Percentiles rank a stretch among this genome's conserved stretches.
Evolutionary conservation across 1,140 invertebrate species (phyloP).

Genomic region (Pentalonia nigronervosa): DNA sequence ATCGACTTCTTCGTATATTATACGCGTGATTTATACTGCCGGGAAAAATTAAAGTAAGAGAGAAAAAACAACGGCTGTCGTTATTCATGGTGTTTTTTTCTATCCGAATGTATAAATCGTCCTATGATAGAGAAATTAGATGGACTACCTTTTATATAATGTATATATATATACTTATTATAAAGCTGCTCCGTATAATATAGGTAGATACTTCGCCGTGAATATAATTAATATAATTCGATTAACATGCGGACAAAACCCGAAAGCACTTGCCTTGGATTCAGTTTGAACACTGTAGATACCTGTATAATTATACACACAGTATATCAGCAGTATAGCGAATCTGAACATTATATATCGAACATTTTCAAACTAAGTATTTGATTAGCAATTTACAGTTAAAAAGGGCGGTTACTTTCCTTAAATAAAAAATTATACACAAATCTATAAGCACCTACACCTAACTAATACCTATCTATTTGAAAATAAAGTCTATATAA

Average conservation of each 20-base stretch:
- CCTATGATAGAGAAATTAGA: slow-evolving; percentile 21
- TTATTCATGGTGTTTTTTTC: neutral
- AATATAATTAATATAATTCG: neutral
- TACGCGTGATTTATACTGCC: slow-evolving; percentile 33
- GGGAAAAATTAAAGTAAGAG: neutral
- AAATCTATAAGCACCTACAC: too few relatives aligned
- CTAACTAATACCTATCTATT: too few relatives aligned
- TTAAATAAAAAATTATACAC: too few relatives aligned
- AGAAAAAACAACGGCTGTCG: neutral
- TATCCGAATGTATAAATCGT: neutral
- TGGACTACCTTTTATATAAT: neutral
- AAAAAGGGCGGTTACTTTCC: too few relatives aligned
- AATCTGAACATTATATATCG: too few relatives aligned
- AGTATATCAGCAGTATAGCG: neutral
- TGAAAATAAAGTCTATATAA: too few relatives aligned
- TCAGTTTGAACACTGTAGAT: neutral
- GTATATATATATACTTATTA: neutral
- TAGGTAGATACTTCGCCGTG: neutral
- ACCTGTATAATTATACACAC: neutral
- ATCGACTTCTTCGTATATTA: neutral
- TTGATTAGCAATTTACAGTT: too few relatives aligned
- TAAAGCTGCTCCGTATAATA: neutral
- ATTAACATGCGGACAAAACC: neutral
- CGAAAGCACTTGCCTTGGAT: neutral
- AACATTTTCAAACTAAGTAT: too few relatives aligned